phyloP scores from a whole-genome alignment of 1,140 invertebrate genomes.

The Meloidogyne chitwoodi region DNA sequence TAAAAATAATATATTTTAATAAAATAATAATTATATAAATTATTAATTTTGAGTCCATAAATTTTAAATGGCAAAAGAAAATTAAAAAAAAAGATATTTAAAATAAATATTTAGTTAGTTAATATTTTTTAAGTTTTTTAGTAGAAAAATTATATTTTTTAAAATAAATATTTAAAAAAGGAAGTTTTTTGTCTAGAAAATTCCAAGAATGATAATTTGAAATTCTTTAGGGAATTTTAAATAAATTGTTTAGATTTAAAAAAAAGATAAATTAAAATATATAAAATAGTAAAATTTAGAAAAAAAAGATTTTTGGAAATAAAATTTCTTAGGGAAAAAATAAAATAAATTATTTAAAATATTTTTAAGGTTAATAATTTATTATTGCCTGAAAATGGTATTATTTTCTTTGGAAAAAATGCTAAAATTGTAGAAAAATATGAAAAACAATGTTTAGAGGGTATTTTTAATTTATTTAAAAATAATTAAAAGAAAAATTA shows the following conservation, averaged over 20 bases:
- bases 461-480: neutral
- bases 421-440: neutral
- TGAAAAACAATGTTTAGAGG: neutral
- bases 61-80: too few relatives aligned
- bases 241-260: neutral
- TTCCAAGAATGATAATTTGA: neutral
- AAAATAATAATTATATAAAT: too few relatives aligned
- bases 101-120: too few relatives aligned
- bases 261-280: neutral
- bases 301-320: neutral
- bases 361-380: neutral
- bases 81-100: too few relatives aligned
- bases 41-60: too few relatives aligned
- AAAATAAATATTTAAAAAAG: too few relatives aligned
- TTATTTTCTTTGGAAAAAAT: neutral
- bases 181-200: too few relatives aligned
- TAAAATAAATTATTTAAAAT: too few relatives aligned
- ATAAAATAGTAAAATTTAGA: too few relatives aligned
- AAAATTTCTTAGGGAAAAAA: neutral
- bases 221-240: neutral
- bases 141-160: too few relatives aligned
- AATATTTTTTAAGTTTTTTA: too few relatives aligned
- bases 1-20: too few relatives aligned
- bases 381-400: slow-evolving; percentile 4
- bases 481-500: neutral